Evolutionary conservation across 2,888 invertebrate species (phyloP).

Genomic region (Limnephilus marmoratus): DNA sequence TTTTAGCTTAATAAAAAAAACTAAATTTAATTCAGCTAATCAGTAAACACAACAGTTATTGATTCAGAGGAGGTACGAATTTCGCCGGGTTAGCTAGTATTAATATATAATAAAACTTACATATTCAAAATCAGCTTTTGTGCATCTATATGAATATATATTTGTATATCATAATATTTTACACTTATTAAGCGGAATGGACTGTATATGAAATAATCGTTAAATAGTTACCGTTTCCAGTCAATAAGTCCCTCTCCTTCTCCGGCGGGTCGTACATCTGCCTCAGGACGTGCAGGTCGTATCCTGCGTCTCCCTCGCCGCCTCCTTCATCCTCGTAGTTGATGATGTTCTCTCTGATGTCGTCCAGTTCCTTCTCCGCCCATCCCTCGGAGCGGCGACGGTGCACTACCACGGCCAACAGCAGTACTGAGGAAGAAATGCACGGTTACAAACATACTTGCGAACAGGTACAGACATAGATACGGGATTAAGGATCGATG

Average conservation of each 20-base stretch:
- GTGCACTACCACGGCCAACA: conserved; percentile 94
- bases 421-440: conserved; percentile 79
- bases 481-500: no score
- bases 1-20: no score
- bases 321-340: conserved; percentile 99
- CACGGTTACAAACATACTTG: conserved; percentile 4
- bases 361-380: conserved; percentile 94
- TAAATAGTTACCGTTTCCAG: conserved; percentile 74
- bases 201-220: neutral
- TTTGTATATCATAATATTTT: no score
- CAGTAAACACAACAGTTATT: no score
- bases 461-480: neutral
- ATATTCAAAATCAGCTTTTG: no score
- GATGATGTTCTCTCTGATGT: conserved; percentile 97
- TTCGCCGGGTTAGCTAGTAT: no score
- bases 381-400: conserved; percentile 90
- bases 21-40: no score
- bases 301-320: conserved; percentile 97
- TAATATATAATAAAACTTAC: no score
- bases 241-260: conserved; percentile 75
- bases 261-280: conserved; percentile 80
- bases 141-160: no score
- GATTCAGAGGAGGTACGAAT: no score
- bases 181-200: no score
- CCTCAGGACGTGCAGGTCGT: conserved; percentile 89